Evolutionary conservation across 1,140 invertebrate genomes (phyloP).

Genomic region (Homarus americanus): DNA sequence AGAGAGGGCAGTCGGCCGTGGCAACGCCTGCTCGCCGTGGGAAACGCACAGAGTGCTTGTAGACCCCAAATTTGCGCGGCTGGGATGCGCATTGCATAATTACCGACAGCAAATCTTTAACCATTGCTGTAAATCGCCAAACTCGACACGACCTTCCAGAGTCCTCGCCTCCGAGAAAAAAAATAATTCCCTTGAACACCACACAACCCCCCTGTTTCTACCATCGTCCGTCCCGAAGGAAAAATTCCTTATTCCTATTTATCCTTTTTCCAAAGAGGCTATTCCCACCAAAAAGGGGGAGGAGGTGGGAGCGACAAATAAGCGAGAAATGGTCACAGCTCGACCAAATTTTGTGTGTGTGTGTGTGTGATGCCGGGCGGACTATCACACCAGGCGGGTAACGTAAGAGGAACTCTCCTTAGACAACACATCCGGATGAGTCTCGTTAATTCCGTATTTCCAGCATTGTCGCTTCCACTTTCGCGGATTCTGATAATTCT

Average conservation of each 20-base stretch:
- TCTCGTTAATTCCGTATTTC: constrained; percentile 2
- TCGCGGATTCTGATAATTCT: constrained; percentile 28
- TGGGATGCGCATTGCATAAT: constrained; percentile 22
- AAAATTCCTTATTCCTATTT: constrained; percentile 31
- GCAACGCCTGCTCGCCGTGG: constrained; percentile 32
- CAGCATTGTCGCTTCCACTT: constrained; percentile 14
- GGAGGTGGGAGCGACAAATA: constrained; percentile 18
- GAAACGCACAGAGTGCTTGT: constrained; percentile 18
- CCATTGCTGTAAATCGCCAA: constrained; percentile 35
- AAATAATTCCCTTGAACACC: not conserved
- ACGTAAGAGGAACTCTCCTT: not conserved
- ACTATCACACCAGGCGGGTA: not conserved
- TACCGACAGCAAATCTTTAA: constrained; percentile 40
- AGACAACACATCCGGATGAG: constrained; percentile 8
- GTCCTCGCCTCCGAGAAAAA: not conserved
- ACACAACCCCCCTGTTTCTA: no score
- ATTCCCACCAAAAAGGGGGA: constrained; percentile 14
- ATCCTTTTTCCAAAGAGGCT: not conserved
- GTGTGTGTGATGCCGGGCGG: not conserved
- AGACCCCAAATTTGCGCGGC: constrained; percentile 42
- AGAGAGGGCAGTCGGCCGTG: not conserved
- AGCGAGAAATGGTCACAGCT: constrained; percentile 20
- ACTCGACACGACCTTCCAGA: constrained; percentile 1
- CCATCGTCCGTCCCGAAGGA: not conserved
- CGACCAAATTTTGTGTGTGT: constrained; percentile 19